Evolutionary conservation across 92 coral and sea anemone species (phyloP).

Genomic region (Porites evermanni): DNA sequence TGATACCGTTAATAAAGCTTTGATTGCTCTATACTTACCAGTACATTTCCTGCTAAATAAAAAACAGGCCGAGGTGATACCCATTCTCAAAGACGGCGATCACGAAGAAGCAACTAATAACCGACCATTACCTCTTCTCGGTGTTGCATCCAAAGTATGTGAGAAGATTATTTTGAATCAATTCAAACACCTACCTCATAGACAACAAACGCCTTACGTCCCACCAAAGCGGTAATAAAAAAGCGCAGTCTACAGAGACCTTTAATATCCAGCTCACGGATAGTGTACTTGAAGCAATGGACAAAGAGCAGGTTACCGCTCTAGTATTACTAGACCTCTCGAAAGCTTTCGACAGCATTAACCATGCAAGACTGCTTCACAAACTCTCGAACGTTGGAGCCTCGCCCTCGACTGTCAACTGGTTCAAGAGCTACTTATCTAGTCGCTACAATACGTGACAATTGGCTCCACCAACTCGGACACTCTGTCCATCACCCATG

Average conservation of each 20-base stretch:
- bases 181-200: no score
- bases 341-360: slow-evolving; percentile 45
- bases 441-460: no score
- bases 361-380: background rate
- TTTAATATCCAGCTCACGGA: slow-evolving; percentile 12
- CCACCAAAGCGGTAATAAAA: slow-evolving; percentile 55
- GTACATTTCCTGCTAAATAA: slow-evolving; percentile 39
- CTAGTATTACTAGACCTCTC: slow-evolving; percentile 2
- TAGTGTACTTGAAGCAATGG: slow-evolving; percentile 41
- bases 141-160: no score
- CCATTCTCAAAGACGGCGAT: slow-evolving; percentile 47
- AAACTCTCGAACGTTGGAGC: slow-evolving; percentile 42
- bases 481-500: no score
- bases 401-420: slow-evolving; percentile 16
- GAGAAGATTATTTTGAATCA: no score
- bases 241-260: slow-evolving; percentile 24
- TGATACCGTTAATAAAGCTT: no score
- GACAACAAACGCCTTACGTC: slow-evolving; percentile 29
- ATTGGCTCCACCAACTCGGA: no score
- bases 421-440: no score
- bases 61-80: slow-evolving; percentile 50
- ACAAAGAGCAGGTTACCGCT: slow-evolving; percentile 1
- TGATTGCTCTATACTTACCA: slow-evolving; percentile 42
- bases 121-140: slow-evolving; percentile 32
- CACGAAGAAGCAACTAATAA: slow-evolving; percentile 55